Evolutionary conservation across 2,113 vertebrate species (phyloP).

Genomic region (Aythya baeri): DNA sequence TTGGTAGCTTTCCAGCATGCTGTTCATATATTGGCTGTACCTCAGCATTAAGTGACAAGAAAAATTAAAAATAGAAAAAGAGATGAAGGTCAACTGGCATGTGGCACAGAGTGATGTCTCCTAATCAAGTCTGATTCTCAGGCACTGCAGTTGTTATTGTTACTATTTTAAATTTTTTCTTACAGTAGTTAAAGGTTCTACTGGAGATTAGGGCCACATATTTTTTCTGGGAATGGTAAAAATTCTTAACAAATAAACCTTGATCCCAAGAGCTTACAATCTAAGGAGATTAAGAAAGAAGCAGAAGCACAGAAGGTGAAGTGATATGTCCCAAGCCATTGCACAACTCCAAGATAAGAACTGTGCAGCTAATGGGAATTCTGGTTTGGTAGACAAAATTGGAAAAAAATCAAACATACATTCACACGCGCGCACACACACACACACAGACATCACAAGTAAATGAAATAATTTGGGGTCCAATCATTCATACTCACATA

Average conservation of each 20-base stretch:
- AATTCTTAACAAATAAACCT: background rate
- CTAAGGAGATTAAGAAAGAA: background rate
- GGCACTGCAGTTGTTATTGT: background rate
- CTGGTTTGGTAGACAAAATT: background rate
- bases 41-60: background rate
- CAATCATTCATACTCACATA: fast-evolving
- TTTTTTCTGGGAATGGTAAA: background rate
- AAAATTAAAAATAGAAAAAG: background rate
- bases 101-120: background rate
- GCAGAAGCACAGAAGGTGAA: background rate
- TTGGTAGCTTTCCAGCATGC: slow-evolving; percentile 9
- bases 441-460: background rate
- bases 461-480: background rate
- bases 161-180: background rate
- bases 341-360: background rate
- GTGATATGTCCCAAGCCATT: background rate
- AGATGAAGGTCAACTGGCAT: slow-evolving; percentile 10
- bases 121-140: background rate
- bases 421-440: no score
- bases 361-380: background rate
- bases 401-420: background rate
- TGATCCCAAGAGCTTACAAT: background rate
- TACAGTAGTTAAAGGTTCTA: background rate
- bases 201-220: background rate
- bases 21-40: background rate